Evolutionary conservation across 2,113 vertebrate genomes (phyloP), one percentile per base, ranked within the genome.

Genomic region (Chaetura pelagica): DNA sequence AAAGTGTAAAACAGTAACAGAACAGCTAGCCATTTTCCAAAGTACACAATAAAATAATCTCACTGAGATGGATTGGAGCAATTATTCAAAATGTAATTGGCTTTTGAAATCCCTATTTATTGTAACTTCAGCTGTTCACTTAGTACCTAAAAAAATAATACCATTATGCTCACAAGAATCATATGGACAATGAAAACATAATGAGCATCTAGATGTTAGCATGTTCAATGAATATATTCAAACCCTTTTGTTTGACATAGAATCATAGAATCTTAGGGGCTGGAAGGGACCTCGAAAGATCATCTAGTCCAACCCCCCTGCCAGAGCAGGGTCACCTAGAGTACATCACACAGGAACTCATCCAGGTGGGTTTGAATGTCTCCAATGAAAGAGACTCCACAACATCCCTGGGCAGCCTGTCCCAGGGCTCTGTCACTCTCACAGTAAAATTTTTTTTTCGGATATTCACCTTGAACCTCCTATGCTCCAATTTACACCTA

Each of bases 11-110:
- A n/a, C 5, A 51, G 46, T 48, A 84, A 59, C 18, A 30, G 19
- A 77, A 30, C 17, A 93, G 22, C 12, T 63, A 90, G 51, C 44
- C 17, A 35, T 57, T 63, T 93, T 80, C 64, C 44, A 52, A 76
- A 74, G 22, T 9, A 86, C 2, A 1, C 72, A 73, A 94, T 62
- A 52, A 86, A 92, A 84, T 88, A 77, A 49, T 92, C 48, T 86
- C 74, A 10, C 13, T 42, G 48, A 81, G 44, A 48, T 57, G 40
- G 55, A 75, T 55, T 81, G 42, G 42, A 89, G 26, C 23, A 84
- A 80, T 88, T 86, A 77, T 86, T 86, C 42, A 89, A 86, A 89
- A 92, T 38, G 19, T 66, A 96, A 91, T 30, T 91, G 75, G 19
- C 59, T 90, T 87, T 92, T 92, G 71, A 94, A 93, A 86, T 26